Evolutionary conservation across 2,113 vertebrate genomes (phyloP), one percentile per base, ranked within the genome.

Genomic region (Tupaia chinensis): DNA sequence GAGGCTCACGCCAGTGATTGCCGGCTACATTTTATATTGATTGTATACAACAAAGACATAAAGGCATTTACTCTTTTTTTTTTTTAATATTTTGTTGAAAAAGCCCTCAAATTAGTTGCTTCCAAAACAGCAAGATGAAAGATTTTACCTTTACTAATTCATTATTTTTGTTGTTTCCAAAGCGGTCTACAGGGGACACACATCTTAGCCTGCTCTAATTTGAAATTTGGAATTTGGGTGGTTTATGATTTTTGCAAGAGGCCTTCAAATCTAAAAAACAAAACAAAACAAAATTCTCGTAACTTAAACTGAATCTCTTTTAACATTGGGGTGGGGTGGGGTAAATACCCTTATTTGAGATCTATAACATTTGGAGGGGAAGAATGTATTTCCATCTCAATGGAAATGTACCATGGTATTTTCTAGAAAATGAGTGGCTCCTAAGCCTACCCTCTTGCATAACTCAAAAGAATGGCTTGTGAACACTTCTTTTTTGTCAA

Each of bases 261-360:
- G 8, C 20, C 29, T 23, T 94, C 14, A 79, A 86, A 74, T 76
- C 56, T 83, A 27, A 70, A 95, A 92, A 92, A 74, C 81, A 66
- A 9, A 1, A 74, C 44, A 92, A 92, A 74, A 81, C 61, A 9
- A 1, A 74, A 44, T 80, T 93, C 27, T 86, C 8, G 61, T 25
- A 78, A 78, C 78, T 78, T 89, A 93, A 95, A 88, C 1, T 91
- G 68, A 72, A 25, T 85, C 7, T 66, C 65, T 90, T 73, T 82
- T 79, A 93, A 83, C 44, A 76, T 9, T 87, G 13, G 1, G 1
- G 3, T 9, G 78, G 56, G 4, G 15, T 34, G 10, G 6, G 10
- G 54, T 84, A 84, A 91, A 92, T 27, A 65, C 4, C 1, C 20
- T 58, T 78, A 7, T 58, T 83, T 93, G 72, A 32, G 19, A 32